Conservation (phyloP, 2,113 vertebrate genomes). For the Numida meleagris region DNA sequence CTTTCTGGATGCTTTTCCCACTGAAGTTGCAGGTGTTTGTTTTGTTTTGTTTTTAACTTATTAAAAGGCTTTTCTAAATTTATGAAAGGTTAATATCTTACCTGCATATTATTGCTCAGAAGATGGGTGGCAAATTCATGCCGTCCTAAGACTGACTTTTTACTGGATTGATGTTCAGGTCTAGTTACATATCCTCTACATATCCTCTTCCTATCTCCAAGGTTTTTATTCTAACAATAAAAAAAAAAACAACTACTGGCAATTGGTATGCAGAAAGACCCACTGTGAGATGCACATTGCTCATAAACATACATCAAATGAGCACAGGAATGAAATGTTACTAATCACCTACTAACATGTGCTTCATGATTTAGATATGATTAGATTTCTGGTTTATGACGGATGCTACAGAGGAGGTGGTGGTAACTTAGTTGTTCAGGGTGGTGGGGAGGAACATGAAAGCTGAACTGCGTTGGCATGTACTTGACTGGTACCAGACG, state of each 20-base stretch:
- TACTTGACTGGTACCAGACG: background rate
- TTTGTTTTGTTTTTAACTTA: background rate
- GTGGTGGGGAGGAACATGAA: background rate
- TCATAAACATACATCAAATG: background rate
- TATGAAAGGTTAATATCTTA: background rate
- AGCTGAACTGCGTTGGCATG: rapidly evolving
- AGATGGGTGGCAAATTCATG: background rate
- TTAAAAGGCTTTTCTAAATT: background rate
- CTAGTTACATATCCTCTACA: background rate
- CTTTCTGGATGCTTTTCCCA: background rate
- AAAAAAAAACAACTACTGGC: background rate
- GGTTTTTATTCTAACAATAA: background rate
- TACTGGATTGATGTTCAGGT: background rate
- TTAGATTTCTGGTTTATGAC: background rate
- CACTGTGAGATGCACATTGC: background rate
- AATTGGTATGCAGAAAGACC: background rate
- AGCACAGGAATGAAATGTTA: background rate
- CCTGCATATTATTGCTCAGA: background rate
- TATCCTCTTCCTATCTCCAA: background rate
- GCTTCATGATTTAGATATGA: background rate
- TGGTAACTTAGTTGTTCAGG: background rate
- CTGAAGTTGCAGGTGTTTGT: background rate
- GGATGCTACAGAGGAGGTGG: background rate
- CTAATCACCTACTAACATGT: background rate
- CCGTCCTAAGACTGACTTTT: background rate